These are phyloP conservation scores for Cygnus olor DNA, from an alignment of 2,797 vertebrate species.

Conservation along the genomic window DNA sequence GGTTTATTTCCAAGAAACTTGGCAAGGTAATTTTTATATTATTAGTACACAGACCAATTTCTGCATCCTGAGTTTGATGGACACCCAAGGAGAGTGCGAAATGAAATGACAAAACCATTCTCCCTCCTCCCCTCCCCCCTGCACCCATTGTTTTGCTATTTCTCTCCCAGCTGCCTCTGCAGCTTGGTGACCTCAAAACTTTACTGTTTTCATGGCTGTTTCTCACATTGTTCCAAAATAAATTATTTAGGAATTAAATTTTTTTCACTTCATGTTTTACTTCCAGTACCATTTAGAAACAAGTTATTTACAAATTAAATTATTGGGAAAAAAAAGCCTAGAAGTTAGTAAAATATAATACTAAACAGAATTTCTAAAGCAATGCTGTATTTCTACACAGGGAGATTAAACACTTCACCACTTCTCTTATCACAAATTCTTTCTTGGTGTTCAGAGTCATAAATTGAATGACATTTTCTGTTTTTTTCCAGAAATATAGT, in stretches of 20 bases:
- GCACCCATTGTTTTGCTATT: not conserved
- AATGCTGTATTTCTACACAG: not conserved
- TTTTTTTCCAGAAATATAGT: not conserved
- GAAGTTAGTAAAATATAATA: not conserved
- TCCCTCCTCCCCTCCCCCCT: not conserved
- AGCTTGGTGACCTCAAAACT: not conserved
- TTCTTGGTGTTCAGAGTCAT: not conserved
- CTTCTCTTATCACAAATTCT: not conserved
- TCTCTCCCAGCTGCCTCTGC: not conserved
- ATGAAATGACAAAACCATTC: not conserved
- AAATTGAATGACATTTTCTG: not conserved
- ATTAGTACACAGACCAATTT: not conserved
- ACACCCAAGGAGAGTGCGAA: not conserved
- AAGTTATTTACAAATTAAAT: conserved; percentile 8
- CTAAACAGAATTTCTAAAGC: not conserved
- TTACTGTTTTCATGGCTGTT: not conserved
- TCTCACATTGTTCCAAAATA: not conserved
- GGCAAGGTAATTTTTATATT: conserved; percentile 21
- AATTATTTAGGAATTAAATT: conserved; percentile 4
- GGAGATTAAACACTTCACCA: not conserved
- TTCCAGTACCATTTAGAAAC: not conserved
- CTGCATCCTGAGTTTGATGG: not conserved
- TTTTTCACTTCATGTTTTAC: not conserved
- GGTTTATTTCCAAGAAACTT: not conserved
- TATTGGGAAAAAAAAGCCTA: not conserved